phyloP scores from a whole-genome alignment of 2,113 vertebrate species.

The Equus przewalskii region DNA sequence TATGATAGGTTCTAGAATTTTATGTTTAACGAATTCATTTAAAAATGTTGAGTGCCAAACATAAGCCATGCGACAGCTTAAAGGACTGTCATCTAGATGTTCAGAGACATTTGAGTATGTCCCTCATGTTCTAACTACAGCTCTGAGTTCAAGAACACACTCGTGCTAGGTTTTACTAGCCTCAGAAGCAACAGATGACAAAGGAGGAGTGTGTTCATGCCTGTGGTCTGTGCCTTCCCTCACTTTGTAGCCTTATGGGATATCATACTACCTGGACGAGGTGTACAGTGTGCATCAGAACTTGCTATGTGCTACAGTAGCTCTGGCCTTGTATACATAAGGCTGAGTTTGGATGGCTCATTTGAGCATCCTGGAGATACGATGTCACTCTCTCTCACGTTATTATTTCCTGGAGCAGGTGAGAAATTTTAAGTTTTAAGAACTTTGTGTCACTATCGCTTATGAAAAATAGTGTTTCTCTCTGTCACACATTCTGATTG shows the following conservation, averaged over 20 bases:
- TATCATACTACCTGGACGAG: rapidly evolving
- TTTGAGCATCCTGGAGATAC: neutral
- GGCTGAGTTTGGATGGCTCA: neutral
- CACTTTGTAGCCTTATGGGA: neutral
- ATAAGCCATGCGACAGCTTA: neutral
- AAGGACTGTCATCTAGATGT: rapidly evolving
- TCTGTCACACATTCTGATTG: neutral
- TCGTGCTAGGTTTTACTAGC: rapidly evolving
- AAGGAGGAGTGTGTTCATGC: neutral
- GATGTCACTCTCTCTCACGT: neutral
- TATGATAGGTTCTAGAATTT: neutral
- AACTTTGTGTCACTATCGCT: neutral
- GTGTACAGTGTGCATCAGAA: rapidly evolving
- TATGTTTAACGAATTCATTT: neutral
- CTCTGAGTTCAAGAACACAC: neutral
- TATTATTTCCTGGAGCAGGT: neutral
- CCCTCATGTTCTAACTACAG: neutral
- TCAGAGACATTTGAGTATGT: neutral
- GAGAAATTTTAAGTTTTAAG: neutral
- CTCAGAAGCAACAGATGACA: no score
- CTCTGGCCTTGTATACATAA: neutral
- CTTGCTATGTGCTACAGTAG: rapidly evolving
- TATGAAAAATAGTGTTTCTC: neutral
- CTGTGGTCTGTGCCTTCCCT: neutral
- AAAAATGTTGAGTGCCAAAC: neutral